phyloP scores from a whole-genome alignment of 2,113 vertebrate genomes.

The Callipepla californica region DNA sequence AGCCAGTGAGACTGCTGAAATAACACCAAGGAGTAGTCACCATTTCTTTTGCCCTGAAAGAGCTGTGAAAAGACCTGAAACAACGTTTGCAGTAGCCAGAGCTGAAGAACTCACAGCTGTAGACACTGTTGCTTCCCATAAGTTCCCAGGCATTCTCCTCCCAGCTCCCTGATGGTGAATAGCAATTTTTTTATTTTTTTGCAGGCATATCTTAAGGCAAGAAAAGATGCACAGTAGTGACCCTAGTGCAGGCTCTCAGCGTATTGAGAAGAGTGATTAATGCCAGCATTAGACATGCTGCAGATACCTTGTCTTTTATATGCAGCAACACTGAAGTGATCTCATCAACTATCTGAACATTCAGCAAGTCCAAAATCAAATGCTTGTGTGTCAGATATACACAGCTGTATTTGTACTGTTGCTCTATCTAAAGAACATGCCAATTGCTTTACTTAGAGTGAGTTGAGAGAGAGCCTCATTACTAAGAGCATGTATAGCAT shows the following conservation, averaged over 20 bases:
- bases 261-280: background rate
- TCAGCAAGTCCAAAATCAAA: constrained; percentile 75
- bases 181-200: constrained; percentile 41
- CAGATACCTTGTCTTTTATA: constrained; percentile 54
- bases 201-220: background rate
- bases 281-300: constrained; percentile 13
- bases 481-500: constrained; percentile 73
- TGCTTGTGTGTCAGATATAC: constrained; percentile 65
- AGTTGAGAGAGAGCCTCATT: constrained; percentile 67
- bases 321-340: constrained; percentile 38
- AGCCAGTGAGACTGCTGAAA: background rate
- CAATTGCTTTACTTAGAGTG: constrained; percentile 70
- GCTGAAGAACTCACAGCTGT: constrained; percentile 67
- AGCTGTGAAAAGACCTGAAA: constrained; percentile 59
- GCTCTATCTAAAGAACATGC: constrained; percentile 73
- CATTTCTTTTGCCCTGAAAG: constrained; percentile 50
- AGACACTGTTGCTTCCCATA: constrained; percentile 56
- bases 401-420: constrained; percentile 76
- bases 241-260: constrained; percentile 2
- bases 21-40: background rate
- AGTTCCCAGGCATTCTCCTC: constrained; percentile 31
- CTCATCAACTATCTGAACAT: constrained; percentile 70
- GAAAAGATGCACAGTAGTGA: background rate
- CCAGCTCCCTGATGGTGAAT: constrained; percentile 21
- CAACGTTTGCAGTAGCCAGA: constrained; percentile 44